Evolutionary conservation across 2,888 invertebrate genomes (phyloP), one percentile per base, ranked within the genome.

Genomic region (Mesorhabditis sp.): DNA sequence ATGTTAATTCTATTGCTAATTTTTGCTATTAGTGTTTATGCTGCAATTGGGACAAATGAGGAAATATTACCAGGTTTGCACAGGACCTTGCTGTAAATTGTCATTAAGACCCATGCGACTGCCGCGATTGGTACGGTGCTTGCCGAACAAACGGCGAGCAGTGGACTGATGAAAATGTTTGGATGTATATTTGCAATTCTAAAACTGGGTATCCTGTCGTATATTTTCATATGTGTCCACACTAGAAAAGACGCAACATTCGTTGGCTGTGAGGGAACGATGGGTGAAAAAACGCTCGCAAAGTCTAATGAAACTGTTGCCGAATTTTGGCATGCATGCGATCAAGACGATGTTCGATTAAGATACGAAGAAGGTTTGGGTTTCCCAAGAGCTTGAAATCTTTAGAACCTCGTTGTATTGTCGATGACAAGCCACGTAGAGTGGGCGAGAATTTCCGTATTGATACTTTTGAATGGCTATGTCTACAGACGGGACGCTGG

Each of bases 101-200:
- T 15, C 15, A 68, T 76, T 42, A 43, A 76, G 77, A 69, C 4
- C 43, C 69, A 13, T 83, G 83, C 66, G 76, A 82, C 62, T 84
- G 84, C 61, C 76, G 75, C 3, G 84, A 84, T 70, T 84, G 82
- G 81, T 84, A 84, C 66, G 84, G 84, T 3, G 70, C 68, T 5
- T 84, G 84, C 65, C 71, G 76, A 13, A 44, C 45, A 4, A 67
- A 73, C 42, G 80, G 81, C 4, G 79, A 79, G 13, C 74, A 69
- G 65, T 84, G 84, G 84, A 68, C 73, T 0, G 84, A 84, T 69
- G 84, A 84, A 43, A 72, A 75, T 5, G 70, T 73, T 68, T 84
- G 84, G 84, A 73, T 65, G 42, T 84, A 83, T 67, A 69, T 73
- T 28, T 82, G 82, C 67, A 65, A 72, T 41, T 45, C 44, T 28